Base-by-base conservation (phyloP, 2,113 vertebrate species). In the Myrmophylax atrothorax region DNA sequence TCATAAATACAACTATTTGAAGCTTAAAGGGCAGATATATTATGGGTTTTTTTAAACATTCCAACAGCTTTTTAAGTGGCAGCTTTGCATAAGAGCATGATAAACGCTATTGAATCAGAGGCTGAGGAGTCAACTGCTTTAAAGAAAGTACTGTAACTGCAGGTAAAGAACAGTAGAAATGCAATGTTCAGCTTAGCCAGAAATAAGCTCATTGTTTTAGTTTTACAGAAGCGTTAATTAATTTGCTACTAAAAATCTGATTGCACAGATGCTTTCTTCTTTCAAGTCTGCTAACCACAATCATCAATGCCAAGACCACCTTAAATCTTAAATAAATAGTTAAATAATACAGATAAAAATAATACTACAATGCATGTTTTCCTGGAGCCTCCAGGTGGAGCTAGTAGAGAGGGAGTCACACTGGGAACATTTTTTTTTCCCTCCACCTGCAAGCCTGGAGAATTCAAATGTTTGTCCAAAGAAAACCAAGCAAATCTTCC, bases 351-450 rank as follows among this genome's bases (percentile, higher is more conserved):
- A 49, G 37, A 37, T 16, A 12, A 28, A 70, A 46, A n/a, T 26
- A 42, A 8, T 66, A 60, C 74, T 29, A 37, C 50, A n/a, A 22
- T 3, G 67, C 55, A 76, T 10, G 15, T 22, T 58, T 68, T 83
- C 53, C 75, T 35, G 5, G 23, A 82, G 58, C 92, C 92, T 97
- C 87, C 90, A 96, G 96, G 24, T 95, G 87, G 96, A 94, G 94
- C 94, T 90, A 88, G 53, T 6, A 66, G 70, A 95, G 90, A 92
- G n/a, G 37, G n/a, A 90, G 70, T 85, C 37, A 64, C 44, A 33
- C 5, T 4, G 4, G 12, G 46, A 81, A 72, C 53, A 37, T 28
- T 8, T 29, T 58, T 16, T 86, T 50, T 19, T 38, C 35, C 37
- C 11, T 90, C 40, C 40, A 4, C 19, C 19, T 46, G 6, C 20